phyloP scores from a whole-genome alignment of 2,888 invertebrate species.

The Heliconius ismenius region DNA sequence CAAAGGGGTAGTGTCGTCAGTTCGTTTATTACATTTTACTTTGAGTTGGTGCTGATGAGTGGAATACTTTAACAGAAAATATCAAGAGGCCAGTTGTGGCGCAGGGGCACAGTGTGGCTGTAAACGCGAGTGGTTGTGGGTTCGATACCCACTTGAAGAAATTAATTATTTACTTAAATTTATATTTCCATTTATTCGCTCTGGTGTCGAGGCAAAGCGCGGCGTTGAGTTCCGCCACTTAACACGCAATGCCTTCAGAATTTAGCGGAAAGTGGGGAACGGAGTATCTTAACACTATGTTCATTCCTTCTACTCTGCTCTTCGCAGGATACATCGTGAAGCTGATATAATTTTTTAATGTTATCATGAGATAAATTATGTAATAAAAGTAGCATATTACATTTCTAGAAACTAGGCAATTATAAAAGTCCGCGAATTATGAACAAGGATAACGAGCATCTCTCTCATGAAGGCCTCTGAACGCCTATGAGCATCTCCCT shows the following conservation, averaged over 20 bases:
- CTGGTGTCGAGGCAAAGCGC: too few species aligned
- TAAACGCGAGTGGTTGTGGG: too few species aligned
- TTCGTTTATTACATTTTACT: background rate
- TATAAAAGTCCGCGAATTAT: background rate
- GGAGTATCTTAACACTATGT: too few species aligned
- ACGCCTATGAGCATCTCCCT: background rate
- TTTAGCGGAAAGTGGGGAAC: too few species aligned
- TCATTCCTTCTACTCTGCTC: too few species aligned
- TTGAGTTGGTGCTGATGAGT: background rate
- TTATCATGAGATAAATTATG: background rate
- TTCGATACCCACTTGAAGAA: too few species aligned
- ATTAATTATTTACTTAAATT: background rate
- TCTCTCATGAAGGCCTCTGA: background rate
- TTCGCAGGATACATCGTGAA: too few species aligned
- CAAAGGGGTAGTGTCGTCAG: background rate
- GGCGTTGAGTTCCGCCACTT: too few species aligned
- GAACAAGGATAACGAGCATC: conserved; percentile 8
- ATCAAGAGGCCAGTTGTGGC: background rate
- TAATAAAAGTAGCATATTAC: background rate
- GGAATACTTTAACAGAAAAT: background rate
- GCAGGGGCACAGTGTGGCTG: too few species aligned
- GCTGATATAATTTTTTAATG: too few species aligned
- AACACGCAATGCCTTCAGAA: too few species aligned
- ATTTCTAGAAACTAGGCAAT: background rate
- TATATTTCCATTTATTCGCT: background rate